phyloP scores from a whole-genome alignment of 2,888 invertebrate genomes.

The Anagyrus pseudococci region DNA sequence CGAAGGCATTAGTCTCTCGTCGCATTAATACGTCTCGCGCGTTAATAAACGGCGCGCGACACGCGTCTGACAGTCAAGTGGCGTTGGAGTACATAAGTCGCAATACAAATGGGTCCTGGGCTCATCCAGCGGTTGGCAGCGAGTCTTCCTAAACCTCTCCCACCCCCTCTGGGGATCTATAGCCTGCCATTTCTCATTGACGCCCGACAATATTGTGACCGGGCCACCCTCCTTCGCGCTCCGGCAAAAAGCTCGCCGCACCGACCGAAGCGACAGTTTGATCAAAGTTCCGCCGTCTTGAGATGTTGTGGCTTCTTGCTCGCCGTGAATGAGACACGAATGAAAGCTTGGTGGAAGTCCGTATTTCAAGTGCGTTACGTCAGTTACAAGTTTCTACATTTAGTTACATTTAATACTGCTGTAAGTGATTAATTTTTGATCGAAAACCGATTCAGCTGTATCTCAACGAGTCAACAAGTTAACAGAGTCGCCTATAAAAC shows the following conservation, averaged over 20 bases:
- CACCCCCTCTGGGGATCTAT: constrained; percentile 53
- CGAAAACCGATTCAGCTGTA: too few species aligned
- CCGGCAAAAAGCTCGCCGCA: constrained; percentile 20
- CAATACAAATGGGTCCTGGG: constrained; percentile 30
- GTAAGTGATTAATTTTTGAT: too few species aligned
- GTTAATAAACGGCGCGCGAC: not conserved
- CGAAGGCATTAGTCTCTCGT: too few species aligned
- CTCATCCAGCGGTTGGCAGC: not conserved
- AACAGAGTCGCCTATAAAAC: too few species aligned
- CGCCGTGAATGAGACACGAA: too few species aligned
- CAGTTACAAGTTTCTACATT: too few species aligned
- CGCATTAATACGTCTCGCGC: not conserved
- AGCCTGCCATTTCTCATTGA: constrained; percentile 55
- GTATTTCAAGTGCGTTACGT: too few species aligned
- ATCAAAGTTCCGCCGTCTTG: constrained; percentile 56
- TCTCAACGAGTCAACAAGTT: too few species aligned
- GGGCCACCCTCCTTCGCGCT: constrained; percentile 33
- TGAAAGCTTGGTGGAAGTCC: too few species aligned
- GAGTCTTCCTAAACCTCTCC: constrained; percentile 30
- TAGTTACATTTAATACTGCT: too few species aligned
- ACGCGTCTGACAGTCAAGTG: constrained; percentile 16
- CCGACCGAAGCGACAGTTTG: constrained; percentile 44
- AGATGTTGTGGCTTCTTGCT: too few species aligned
- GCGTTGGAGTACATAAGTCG: constrained; percentile 15
- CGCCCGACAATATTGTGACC: constrained; percentile 47